These are phyloP conservation scores for Halocynthia roretzi DNA, from an alignment of 23 tunicate genomes.

Conservation along the genomic window DNA sequence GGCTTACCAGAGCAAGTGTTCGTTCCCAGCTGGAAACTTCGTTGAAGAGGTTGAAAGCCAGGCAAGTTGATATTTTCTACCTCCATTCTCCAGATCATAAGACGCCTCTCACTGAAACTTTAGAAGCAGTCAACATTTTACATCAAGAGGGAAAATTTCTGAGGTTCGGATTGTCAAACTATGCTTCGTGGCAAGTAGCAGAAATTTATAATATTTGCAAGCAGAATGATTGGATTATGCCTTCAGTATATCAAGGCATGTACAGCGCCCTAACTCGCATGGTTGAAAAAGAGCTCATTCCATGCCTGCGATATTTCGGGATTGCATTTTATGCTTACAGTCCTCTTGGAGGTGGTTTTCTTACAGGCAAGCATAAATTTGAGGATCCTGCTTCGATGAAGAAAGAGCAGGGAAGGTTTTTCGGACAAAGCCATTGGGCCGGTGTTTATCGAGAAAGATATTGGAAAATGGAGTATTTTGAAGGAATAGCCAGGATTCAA, in stretches of 20 bases:
- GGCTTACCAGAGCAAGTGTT: constrained; percentile 32
- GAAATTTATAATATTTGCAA: constrained; percentile 66
- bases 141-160: constrained; percentile 77
- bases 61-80: constrained; percentile 58
- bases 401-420: constrained; percentile 65
- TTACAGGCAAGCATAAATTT: constrained; percentile 78
- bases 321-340: constrained; percentile 79
- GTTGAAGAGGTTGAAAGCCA: constrained; percentile 29
- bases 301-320: constrained; percentile 53
- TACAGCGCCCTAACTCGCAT: constrained; percentile 60
- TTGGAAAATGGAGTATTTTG: constrained; percentile 67
- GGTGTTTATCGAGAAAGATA: constrained; percentile 38
- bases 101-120: constrained; percentile 71
- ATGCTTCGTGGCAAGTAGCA: constrained; percentile 91
- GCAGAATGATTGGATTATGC: constrained; percentile 48
- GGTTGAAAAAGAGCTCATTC: constrained; percentile 80
- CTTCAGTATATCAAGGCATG: constrained; percentile 96
- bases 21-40: constrained; percentile 75
- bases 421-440: constrained; percentile 25
- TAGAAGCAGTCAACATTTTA: constrained; percentile 47
- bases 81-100: constrained; percentile 91
- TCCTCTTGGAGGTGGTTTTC: constrained; percentile 76
- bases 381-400: constrained; percentile 47
- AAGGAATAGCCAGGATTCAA: constrained; percentile 38
- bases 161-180: constrained; percentile 85